A percentile compares a stretch with the other conserved stretches of the same genome.
These are phyloP conservation scores for Porites evermanni DNA, from an alignment of 92 coral and sea anemone genomes.

Conservation along the genomic window DNA sequence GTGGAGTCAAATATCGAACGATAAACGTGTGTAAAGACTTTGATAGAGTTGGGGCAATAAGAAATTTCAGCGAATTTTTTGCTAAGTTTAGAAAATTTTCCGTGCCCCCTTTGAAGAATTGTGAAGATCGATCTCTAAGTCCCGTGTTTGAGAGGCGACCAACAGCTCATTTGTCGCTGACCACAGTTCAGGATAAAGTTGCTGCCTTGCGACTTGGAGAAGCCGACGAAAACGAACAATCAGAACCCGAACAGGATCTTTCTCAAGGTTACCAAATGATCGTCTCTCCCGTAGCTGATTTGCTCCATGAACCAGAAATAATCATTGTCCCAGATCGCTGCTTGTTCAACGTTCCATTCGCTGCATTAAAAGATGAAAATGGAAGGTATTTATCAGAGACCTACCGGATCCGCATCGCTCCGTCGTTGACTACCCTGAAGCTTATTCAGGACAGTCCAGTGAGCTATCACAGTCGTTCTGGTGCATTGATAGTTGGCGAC, in stretches of 20 bases:
- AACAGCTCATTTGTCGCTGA: not conserved
- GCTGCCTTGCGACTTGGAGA: not conserved
- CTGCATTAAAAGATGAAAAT: slow-evolving; percentile 24
- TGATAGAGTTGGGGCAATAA: not conserved
- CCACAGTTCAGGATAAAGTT: not conserved
- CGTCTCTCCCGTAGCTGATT: not conserved
- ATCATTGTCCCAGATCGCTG: slow-evolving; percentile 38
- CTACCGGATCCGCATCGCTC: slow-evolving; percentile 36
- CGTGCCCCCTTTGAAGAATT: not conserved
- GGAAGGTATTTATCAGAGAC: slow-evolving; percentile 1
- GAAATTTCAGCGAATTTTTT: not conserved
- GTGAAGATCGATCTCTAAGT: not conserved
- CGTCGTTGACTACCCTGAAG: slow-evolving; percentile 26
- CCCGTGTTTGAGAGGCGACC: not conserved
- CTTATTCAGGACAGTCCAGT: not conserved
- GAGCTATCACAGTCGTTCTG: not conserved
- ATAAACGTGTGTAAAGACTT: not conserved
- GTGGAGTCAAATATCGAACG: not conserved
- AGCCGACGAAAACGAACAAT: not conserved
- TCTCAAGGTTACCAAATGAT: not conserved
- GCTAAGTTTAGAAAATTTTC: not conserved
- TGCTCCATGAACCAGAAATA: not conserved
- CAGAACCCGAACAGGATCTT: not conserved
- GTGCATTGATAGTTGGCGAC: not conserved
- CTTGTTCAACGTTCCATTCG: slow-evolving; percentile 32